A percentile compares a stretch with the other conserved stretches of the same genome.
These are phyloP conservation scores for Cheilosia soror DNA, from an alignment of 2,888 invertebrate species.

Conservation along the genomic window DNA sequence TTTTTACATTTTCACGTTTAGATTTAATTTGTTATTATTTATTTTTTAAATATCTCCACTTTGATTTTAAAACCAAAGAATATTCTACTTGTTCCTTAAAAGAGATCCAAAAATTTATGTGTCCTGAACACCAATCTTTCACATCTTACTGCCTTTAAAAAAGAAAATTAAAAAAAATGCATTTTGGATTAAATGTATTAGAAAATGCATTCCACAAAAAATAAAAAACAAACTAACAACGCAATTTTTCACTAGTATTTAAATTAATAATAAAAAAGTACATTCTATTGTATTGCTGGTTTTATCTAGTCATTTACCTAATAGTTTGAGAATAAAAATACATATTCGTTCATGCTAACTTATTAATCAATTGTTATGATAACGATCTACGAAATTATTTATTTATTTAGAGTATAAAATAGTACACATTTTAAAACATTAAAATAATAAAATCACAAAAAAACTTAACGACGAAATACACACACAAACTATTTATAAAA, in stretches of 20 bases:
- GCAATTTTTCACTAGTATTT: slow-evolving; percentile 4
- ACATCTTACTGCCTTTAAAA: slow-evolving; percentile 56
- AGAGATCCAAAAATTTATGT: slow-evolving; percentile 28
- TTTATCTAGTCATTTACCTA: slow-evolving; percentile 69
- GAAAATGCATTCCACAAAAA: slow-evolving; percentile 61
- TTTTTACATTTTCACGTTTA: not conserved
- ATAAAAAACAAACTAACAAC: slow-evolving; percentile 16
- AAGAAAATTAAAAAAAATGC: slow-evolving; percentile 8
- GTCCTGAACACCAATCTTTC: slow-evolving; percentile 1
- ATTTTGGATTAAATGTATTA: slow-evolving; percentile 47
- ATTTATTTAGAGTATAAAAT: slow-evolving; percentile 44
- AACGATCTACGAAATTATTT: slow-evolving; percentile 33
- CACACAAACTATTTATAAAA: slow-evolving; percentile 56
- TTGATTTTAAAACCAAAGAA: slow-evolving; percentile 54
- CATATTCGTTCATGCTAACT: slow-evolving; percentile 26
- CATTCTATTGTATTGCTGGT: slow-evolving; percentile 52
- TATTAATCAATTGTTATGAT: slow-evolving; percentile 2
- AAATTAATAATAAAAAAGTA: slow-evolving; percentile 6
- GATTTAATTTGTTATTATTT: not conserved
- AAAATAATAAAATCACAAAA: slow-evolving; percentile 15
- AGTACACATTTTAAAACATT: slow-evolving; percentile 12
- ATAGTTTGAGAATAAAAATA: slow-evolving; percentile 26
- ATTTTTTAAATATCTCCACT: slow-evolving; percentile 2
- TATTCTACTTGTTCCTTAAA: slow-evolving; percentile 53
- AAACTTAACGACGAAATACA: slow-evolving; percentile 14